Conservation (phyloP, 2,888 invertebrate species). For the Chloroclysta siterata region DNA sequence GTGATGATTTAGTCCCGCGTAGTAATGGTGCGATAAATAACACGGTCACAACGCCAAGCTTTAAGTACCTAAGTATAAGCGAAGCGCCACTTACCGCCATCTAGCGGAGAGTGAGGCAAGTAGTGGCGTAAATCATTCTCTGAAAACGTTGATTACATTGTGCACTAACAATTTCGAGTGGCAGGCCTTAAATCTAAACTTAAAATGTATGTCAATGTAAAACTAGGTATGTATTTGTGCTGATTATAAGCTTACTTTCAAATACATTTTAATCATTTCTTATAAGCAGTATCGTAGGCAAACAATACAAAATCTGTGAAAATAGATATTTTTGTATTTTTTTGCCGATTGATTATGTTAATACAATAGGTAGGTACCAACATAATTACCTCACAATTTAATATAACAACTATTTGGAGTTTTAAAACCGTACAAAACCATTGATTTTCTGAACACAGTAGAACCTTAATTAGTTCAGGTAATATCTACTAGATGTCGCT, state of each 20-base stretch:
- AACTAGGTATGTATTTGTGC: too few relatives aligned
- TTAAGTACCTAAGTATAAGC: slow-evolving; percentile 40
- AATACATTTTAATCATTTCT: too few relatives aligned
- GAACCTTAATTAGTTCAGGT: slow-evolving; percentile 17
- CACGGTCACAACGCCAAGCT: slow-evolving; percentile 70
- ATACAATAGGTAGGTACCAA: too few relatives aligned
- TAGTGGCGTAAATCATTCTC: slow-evolving; percentile 39
- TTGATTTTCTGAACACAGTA: neutral
- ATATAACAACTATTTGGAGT: too few relatives aligned
- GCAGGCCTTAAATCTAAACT: neutral
- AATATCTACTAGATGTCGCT: slow-evolving; percentile 52
- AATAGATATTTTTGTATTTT: too few relatives aligned
- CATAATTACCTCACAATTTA: too few relatives aligned
- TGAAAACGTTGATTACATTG: slow-evolving; percentile 36
- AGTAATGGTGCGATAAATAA: slow-evolving; percentile 85
- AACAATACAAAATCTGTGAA: too few relatives aligned
- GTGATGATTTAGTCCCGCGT: slow-evolving; percentile 82
- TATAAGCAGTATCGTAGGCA: too few relatives aligned
- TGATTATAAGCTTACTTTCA: too few relatives aligned
- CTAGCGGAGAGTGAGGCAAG: slow-evolving; percentile 41
- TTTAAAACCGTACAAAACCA: neutral
- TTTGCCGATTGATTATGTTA: too few relatives aligned
- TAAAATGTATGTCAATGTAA: neutral
- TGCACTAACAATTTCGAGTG: neutral
- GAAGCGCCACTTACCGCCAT: slow-evolving; percentile 50